These are phyloP conservation scores for Pilophorus perplexus DNA, from an alignment of 2,888 invertebrate genomes.

Conservation along the genomic window DNA sequence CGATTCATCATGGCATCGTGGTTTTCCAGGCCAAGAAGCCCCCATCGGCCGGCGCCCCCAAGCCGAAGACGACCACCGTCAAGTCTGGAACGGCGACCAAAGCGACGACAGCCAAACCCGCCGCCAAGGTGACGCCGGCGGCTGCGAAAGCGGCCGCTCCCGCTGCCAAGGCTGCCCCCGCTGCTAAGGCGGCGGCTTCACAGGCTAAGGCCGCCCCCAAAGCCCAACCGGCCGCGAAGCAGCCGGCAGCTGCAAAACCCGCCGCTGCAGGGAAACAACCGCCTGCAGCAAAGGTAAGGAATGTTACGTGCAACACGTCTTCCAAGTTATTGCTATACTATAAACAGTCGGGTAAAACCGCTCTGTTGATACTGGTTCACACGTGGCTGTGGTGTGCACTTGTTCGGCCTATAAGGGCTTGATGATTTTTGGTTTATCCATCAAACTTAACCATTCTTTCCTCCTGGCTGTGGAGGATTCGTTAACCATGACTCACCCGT, in stretches of 20 bases:
- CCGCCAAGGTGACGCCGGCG: slow-evolving; percentile 43
- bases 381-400: too few relatives aligned
- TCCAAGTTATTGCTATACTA: too few relatives aligned
- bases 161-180: slow-evolving; percentile 42
- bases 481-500: too few relatives aligned
- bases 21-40: slow-evolving; percentile 45
- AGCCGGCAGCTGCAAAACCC: slow-evolving; percentile 42
- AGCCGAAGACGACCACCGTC: slow-evolving; percentile 43
- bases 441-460: too few relatives aligned
- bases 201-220: slow-evolving; percentile 42
- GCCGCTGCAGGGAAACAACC: slow-evolving; percentile 54
- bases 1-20: too few relatives aligned
- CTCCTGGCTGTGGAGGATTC: too few relatives aligned
- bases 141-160: slow-evolving; percentile 43
- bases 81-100: slow-evolving; percentile 42
- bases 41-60: slow-evolving; percentile 40
- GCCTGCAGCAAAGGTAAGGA: slow-evolving; percentile 51
- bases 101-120: slow-evolving; percentile 42
- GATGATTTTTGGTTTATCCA: too few relatives aligned
- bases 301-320: too few relatives aligned
- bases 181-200: slow-evolving; percentile 43
- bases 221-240: slow-evolving; percentile 40
- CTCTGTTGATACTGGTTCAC: too few relatives aligned
- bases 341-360: too few relatives aligned
- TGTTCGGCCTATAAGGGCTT: too few relatives aligned